A percentile compares a stretch with the other conserved stretches of the same genome.
Conservation (phyloP, 2,113 vertebrate genomes). For the Brachypodius melanocephalos region DNA sequence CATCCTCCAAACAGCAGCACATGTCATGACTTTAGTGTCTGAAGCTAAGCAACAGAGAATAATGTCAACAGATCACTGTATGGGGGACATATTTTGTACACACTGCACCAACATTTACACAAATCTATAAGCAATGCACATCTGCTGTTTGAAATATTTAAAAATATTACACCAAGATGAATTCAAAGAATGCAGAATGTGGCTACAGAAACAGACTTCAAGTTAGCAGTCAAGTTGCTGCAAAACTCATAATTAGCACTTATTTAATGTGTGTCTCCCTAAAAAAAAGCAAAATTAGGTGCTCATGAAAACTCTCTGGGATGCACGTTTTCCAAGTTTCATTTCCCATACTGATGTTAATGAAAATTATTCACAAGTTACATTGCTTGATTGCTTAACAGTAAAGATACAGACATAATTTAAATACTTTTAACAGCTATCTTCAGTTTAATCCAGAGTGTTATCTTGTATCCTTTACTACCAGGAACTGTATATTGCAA, state of each 20-base stretch:
- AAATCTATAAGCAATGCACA: conserved; percentile 21
- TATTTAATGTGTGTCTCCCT: not conserved
- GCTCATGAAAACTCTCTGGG: not conserved
- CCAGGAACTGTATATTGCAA: not conserved
- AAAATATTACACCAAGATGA: conserved; percentile 19
- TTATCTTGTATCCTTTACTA: not conserved
- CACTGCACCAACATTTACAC: conserved; percentile 14
- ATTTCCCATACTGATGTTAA: not conserved
- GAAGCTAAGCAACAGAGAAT: conserved; percentile 80
- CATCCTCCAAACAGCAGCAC: conserved; percentile 96
- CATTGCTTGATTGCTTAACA: not conserved
- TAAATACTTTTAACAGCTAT: not conserved
- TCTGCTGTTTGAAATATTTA: conserved; percentile 52
- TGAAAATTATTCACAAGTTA: not conserved
- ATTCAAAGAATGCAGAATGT: not conserved
- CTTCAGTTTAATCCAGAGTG: not conserved
- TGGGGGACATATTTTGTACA: conserved; percentile 14
- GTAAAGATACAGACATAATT: not conserved
- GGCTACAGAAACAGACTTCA: not conserved
- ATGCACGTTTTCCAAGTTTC: not conserved
- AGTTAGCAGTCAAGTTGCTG: not conserved
- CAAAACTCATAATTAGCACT: not conserved
- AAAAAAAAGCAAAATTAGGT: not conserved
- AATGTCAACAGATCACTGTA: conserved; percentile 65
- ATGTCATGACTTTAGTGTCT: conserved; percentile 90